Base-by-base conservation (phyloP, 37 sponge, comb jelly and placozoan species). In the Hexactinellida sp. region DNA sequence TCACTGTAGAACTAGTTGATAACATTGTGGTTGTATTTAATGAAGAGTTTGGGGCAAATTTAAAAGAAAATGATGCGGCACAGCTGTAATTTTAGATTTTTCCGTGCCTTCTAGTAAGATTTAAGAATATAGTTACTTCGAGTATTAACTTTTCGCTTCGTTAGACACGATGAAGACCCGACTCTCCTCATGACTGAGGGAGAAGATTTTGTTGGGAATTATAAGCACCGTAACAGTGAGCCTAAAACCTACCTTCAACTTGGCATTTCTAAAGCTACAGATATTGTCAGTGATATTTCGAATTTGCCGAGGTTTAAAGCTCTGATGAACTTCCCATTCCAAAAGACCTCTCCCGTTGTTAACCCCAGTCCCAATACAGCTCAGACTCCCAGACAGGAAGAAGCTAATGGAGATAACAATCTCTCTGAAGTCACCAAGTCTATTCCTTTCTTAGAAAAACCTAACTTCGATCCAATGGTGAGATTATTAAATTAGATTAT, bases 121-220 rank as follows among this genome's bases (percentile, higher is more conserved):
- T n/a, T n/a, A n/a, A n/a, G n/a, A n/a, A n/a, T n/a, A n/a, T n/a
- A n/a, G n/a, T n/a, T n/a, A n/a, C n/a, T n/a, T n/a, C n/a, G n/a
- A n/a, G n/a, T n/a, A n/a, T n/a, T n/a, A n/a, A n/a, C n/a, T n/a
- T n/a, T n/a, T n/a, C n/a, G n/a, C n/a, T n/a, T n/a, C n/a, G n/a
- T 47, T 63, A 63, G 76, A 63, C 76, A 63, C 13, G 76, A 63
- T 63, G 76, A 63, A n/a, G 76, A 63, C 76, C 76, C 76, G 5
- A 32, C 76, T n/a, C 76, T 63, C 76, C 30, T 63, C 3, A 63
- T 63, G 30, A n/a, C 76, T 21, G 76, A 63, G 76, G 28, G 28
- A 63, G 76, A 63, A n/a, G 76, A 63, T 10, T 63, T 63, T n/a
- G 30, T 28, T 47, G 52, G 52, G 13, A 47, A 47, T 47, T 47